These are phyloP conservation scores for Aepyceros melampus DNA, from an alignment of 2,113 vertebrate genomes.

Conservation along the genomic window DNA sequence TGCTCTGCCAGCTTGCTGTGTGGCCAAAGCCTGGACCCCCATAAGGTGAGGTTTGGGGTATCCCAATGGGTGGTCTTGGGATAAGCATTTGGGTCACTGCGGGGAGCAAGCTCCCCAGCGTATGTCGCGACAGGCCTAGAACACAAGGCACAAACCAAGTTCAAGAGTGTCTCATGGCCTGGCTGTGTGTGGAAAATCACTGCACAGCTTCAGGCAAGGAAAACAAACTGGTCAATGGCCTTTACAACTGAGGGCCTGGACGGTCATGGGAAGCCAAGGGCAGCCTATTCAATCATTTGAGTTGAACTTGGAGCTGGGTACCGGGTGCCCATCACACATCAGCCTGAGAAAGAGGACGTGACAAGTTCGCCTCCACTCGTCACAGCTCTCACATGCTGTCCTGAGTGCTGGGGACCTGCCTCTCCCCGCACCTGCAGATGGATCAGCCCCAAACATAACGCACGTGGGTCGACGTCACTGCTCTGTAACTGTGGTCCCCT, in stretches of 20 bases:
- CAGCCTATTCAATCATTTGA: not conserved
- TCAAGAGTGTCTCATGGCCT: not conserved
- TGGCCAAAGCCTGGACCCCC: not conserved
- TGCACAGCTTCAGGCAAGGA: not conserved
- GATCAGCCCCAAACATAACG: not conserved
- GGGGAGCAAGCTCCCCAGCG: not conserved
- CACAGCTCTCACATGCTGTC: not conserved
- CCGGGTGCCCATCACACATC: too few relatives aligned
- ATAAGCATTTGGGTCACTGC: not conserved
- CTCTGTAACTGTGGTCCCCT: not conserved
- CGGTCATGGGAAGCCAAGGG: not conserved
- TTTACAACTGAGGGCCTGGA: not conserved
- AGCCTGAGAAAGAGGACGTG: not conserved
- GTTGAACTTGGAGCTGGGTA: not conserved
- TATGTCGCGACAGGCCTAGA: fast-evolving
- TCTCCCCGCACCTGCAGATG: not conserved
- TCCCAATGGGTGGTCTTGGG: not conserved
- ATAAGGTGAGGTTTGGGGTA: not conserved
- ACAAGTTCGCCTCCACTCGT: not conserved
- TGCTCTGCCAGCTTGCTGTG: not conserved
- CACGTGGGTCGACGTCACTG: fast-evolving
- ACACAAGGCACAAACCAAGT: not conserved
- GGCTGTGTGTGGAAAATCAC: not conserved
- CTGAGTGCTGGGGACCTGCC: not conserved
- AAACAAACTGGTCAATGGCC: not conserved